Evolutionary conservation across 2,113 vertebrate species (phyloP).

Genomic region (Saccopteryx bilineata): DNA sequence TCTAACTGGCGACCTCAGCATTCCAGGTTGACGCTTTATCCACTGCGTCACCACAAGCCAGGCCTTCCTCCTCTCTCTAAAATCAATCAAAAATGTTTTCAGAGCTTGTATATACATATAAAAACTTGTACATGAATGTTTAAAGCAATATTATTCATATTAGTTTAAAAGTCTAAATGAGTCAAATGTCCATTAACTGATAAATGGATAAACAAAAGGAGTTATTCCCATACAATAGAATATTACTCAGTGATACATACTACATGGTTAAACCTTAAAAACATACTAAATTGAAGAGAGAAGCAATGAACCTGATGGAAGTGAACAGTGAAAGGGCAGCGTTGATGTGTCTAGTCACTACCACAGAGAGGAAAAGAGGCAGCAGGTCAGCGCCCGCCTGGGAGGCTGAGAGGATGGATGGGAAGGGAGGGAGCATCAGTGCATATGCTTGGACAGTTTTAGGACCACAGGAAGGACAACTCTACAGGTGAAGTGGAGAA

Average conservation of each 20-base stretch:
- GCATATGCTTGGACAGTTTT: not conserved
- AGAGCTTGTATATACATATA: not conserved
- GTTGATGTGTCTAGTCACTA: not conserved
- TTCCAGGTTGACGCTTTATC: too few relatives aligned
- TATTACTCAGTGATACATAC: not conserved
- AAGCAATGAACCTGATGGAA: rapidly evolving
- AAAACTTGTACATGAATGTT: not conserved
- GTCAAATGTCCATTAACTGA: not conserved
- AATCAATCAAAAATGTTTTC: too few relatives aligned
- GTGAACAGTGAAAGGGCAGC: too few relatives aligned
- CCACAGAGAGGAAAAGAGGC: not conserved
- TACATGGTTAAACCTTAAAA: not conserved
- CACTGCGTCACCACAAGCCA: too few relatives aligned
- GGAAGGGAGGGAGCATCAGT: not conserved
- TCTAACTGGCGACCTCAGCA: too few relatives aligned
- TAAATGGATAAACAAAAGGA: not conserved
- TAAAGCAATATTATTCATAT: not conserved
- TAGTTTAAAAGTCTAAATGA: not conserved
- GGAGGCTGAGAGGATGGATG: not conserved
- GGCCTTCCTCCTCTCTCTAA: too few relatives aligned
- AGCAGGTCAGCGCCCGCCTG: not conserved
- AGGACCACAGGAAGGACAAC: not conserved
- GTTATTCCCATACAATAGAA: not conserved
- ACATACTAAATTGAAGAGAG: not conserved
- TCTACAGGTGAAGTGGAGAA: not conserved